Conservation (phyloP, 2,888 invertebrate genomes). For the Anaspis maculata region DNA sequence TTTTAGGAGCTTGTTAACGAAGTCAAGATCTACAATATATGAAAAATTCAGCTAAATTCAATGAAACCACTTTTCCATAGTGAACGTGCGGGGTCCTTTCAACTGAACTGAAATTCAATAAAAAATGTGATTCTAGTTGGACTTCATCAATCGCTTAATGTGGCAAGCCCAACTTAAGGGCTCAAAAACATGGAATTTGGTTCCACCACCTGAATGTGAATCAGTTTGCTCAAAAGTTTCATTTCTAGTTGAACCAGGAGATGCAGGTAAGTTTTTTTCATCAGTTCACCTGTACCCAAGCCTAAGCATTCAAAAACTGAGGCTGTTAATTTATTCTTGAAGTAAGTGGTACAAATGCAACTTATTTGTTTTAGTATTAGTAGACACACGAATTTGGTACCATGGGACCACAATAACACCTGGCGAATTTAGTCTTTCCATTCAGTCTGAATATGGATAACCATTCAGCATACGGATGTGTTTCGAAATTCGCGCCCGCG, state of each 20-base stretch:
- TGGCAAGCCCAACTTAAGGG: constrained; percentile 91
- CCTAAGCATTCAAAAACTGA: not conserved
- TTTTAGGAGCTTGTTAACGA: too few relatives aligned
- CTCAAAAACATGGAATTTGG: constrained; percentile 74
- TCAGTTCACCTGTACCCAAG: not conserved
- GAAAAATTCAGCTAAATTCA: too few relatives aligned
- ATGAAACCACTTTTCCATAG: too few relatives aligned
- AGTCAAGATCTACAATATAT: too few relatives aligned
- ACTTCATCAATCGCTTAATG: constrained; percentile 83
- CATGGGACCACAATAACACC: constrained; percentile 77
- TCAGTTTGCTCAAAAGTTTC: constrained; percentile 61
- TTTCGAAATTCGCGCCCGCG: too few relatives aligned
- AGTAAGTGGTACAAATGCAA: too few relatives aligned
- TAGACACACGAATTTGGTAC: constrained; percentile 89
- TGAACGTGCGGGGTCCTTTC: too few relatives aligned
- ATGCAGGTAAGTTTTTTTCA: constrained; percentile 58
- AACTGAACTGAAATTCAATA: too few relatives aligned
- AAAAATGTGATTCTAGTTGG: constrained; percentile 71
- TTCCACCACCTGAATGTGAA: constrained; percentile 84
- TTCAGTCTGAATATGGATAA: constrained; percentile 87
- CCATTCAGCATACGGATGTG: too few relatives aligned
- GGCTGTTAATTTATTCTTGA: too few relatives aligned
- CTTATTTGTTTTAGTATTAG: constrained; percentile 51
- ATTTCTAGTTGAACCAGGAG: constrained; percentile 76
- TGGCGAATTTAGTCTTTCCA: constrained; percentile 75